phyloP scores from a whole-genome alignment of 2,797 vertebrate genomes.

The Pangasius krempfi region DNA sequence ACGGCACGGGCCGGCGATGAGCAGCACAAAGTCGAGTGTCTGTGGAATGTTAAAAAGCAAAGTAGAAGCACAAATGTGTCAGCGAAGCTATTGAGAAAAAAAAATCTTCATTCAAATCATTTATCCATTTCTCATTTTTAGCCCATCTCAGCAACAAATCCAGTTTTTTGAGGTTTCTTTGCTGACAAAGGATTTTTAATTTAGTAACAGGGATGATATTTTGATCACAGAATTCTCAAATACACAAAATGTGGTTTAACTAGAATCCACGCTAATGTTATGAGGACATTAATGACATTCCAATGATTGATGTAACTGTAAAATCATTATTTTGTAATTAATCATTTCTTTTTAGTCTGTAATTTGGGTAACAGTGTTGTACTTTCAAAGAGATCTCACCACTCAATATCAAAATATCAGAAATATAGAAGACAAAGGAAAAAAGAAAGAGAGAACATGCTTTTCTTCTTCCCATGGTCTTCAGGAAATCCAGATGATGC shows the following conservation, averaged over 20 bases:
- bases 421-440: neutral
- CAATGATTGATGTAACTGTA: neutral
- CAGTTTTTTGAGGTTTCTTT: neutral
- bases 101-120: neutral
- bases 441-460: neutral
- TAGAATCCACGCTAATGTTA: neutral
- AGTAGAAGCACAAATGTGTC: neutral
- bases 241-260: neutral
- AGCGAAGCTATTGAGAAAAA: neutral
- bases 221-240: neutral
- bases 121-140: neutral
- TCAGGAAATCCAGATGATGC: neutral
- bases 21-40: neutral
- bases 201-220: neutral
- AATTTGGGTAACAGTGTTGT: neutral
- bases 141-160: neutral
- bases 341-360: neutral
- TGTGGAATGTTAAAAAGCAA: neutral
- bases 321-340: neutral
- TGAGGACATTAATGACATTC: neutral
- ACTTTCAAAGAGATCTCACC: neutral
- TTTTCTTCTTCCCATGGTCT: neutral
- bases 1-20: constrained; percentile 24
- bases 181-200: neutral
- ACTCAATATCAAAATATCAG: neutral